Base-by-base conservation (phyloP, 35 echinoderm and acorn worm genomes). In the Heliocidaris tuberculata region DNA sequence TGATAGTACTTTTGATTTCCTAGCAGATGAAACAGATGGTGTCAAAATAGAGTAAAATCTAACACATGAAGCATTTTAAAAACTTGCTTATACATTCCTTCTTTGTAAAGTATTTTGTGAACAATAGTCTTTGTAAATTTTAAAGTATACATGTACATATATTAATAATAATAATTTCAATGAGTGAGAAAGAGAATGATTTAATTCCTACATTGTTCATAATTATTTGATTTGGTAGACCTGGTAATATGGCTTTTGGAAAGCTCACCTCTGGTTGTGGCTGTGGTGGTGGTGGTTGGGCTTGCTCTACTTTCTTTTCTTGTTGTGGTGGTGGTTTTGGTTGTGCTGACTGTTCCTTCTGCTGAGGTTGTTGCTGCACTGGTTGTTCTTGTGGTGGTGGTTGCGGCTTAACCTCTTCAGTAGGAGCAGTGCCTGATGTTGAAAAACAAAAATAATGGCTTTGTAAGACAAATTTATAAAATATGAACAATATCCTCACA, bases 361-460 rank as follows among this genome's bases (percentile, higher is more conserved):
- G 94, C 35, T 95, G 92, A 85, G 95, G 96, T 56, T 88, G 91
- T 95, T 88, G 92, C 35, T 85, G 95, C 86, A 59, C 59, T 97
- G 60, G 96, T 95, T 96, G 90, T 94, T 95, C 90, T 92, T 97
- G 96, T 94, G 90, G 92, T 97, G 91, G 96, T 95, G 94, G 94
- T 95, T 93, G 88, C 65, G 94, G 86, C 86, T 94, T 92, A 48
- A 89, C 96, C 32, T 95, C 56, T 56, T 86, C 60, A 94, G 96
- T 31, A 71, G 31, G 85, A 65, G 93, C 95, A 88, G 95, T 86
- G 21, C 49, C 91, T 93, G 50, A 11, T 89, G 31, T 19, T 29
- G 7, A 78, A 19, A 78, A 24, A 27, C 60, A 70, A 78, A 78
- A 42, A 24, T 5, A 78, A 78, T 27, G 65, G 65, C 65, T 78